Conservation (phyloP, 2,113 vertebrate genomes). For the Heterotis niloticus region DNA sequence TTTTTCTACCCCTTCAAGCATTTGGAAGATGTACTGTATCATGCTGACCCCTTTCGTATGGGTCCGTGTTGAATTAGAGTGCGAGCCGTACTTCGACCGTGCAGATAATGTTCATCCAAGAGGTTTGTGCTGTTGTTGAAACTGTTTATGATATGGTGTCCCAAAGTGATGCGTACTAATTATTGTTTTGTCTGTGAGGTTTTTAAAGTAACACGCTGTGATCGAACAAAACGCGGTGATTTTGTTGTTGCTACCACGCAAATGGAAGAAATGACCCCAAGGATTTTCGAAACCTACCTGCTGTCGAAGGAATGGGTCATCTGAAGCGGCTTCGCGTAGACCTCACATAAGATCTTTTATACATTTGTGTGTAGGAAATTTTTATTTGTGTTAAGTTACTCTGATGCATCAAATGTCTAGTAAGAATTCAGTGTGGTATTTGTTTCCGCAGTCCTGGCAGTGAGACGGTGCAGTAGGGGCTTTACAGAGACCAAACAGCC, state of each 20-base stretch:
- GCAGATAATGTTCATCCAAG: background rate
- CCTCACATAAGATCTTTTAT: background rate
- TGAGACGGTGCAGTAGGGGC: too few species aligned
- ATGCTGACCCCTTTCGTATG: background rate
- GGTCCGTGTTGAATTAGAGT: background rate
- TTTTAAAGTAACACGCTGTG: conserved; percentile 13
- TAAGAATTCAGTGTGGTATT: too few species aligned
- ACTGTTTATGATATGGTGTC: background rate
- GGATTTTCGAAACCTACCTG: background rate
- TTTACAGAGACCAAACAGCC: too few species aligned
- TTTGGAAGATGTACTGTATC: background rate
- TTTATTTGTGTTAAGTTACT: background rate
- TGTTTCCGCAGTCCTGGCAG: too few species aligned
- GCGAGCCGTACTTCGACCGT: background rate
- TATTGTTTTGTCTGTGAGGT: conserved; percentile 14
- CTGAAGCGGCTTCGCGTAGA: background rate
- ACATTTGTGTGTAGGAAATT: conserved; percentile 12
- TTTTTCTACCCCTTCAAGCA: background rate
- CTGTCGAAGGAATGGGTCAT: background rate
- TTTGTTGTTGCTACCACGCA: background rate
- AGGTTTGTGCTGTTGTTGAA: background rate
- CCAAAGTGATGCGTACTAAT: background rate
- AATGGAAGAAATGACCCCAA: conserved; percentile 7
- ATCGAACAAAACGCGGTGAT: conserved; percentile 12
- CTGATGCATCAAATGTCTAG: background rate